These are phyloP conservation scores for Tortricodes alternella DNA, from an alignment of 2,888 invertebrate genomes.

Conservation along the genomic window DNA sequence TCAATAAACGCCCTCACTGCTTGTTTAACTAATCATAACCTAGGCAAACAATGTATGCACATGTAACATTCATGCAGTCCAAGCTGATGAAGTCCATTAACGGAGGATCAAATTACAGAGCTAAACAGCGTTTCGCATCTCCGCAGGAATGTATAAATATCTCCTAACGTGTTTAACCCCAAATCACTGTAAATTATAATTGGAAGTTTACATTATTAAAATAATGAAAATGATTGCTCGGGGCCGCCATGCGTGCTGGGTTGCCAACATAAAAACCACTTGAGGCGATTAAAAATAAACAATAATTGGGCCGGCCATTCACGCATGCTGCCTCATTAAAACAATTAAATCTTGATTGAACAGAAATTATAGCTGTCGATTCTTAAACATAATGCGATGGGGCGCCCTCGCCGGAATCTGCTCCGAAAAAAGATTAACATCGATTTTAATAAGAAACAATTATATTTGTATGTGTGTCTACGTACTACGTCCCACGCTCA, in stretches of 20 bases:
- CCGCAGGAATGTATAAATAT: slow-evolving; percentile 76
- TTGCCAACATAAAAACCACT: slow-evolving; percentile 82
- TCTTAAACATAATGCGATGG: slow-evolving; percentile 80
- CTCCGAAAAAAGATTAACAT: slow-evolving; percentile 81
- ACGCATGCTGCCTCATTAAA: slow-evolving; percentile 83
- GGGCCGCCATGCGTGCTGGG: slow-evolving; percentile 77
- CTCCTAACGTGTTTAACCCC: slow-evolving; percentile 81
- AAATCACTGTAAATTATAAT: slow-evolving; percentile 83
- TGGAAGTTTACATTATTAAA: slow-evolving; percentile 83
- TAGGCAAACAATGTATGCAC: too few relatives aligned
- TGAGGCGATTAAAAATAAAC: slow-evolving; percentile 83
- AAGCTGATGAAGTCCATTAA: slow-evolving; percentile 48
- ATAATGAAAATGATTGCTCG: slow-evolving; percentile 82
- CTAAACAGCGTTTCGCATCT: slow-evolving; percentile 60
- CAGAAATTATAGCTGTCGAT: slow-evolving; percentile 83
- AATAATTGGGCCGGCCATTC: slow-evolving; percentile 82
- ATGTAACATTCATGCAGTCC: slow-evolving; percentile 40
- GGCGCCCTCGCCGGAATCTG: slow-evolving; percentile 73
- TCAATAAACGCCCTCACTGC: too few relatives aligned
- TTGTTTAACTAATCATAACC: too few relatives aligned
- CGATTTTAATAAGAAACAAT: slow-evolving; percentile 82
- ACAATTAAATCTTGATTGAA: slow-evolving; percentile 84
- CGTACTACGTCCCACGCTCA: slow-evolving; percentile 72
- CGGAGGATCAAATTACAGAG: slow-evolving; percentile 68
- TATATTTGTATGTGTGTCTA: slow-evolving; percentile 72